phyloP scores from a whole-genome alignment of 2,888 invertebrate genomes.

The Geophilus truncorum region DNA sequence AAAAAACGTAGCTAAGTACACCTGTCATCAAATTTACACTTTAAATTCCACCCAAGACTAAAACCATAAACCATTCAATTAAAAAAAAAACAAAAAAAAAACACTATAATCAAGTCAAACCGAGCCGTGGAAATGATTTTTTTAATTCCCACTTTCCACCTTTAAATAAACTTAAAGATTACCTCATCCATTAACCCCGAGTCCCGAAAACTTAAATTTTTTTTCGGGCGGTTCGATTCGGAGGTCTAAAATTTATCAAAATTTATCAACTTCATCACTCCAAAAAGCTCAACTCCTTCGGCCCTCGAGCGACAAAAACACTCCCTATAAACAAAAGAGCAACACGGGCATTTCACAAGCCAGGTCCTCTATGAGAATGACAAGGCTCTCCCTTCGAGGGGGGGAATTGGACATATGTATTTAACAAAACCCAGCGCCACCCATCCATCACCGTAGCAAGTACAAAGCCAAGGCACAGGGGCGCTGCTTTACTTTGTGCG shows the following conservation, averaged over 20 bases:
- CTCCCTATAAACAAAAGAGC: conserved; percentile 25
- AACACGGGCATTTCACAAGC: conserved; percentile 22
- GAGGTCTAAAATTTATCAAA: background rate
- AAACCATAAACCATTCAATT: background rate
- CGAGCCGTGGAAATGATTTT: background rate
- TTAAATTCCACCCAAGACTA: background rate
- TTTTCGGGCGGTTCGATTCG: background rate
- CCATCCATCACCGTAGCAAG: conserved; percentile 13
- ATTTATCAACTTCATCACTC: conserved; percentile 17
- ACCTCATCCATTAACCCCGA: background rate
- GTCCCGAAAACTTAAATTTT: background rate
- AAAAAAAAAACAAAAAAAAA: background rate
- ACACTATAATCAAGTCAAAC: background rate
- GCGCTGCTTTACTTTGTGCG: conserved; percentile 21
- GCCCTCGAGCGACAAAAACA: conserved; percentile 1
- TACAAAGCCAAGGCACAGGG: conserved; percentile 25
- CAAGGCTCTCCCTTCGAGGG: conserved; percentile 5
- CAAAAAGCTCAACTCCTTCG: background rate
- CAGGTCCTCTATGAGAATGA: conserved; percentile 2
- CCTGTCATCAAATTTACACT: background rate
- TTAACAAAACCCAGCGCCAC: conserved; percentile 25
- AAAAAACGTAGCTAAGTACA: background rate
- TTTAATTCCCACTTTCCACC: too few species aligned
- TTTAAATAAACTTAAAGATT: background rate
- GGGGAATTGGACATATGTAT: conserved; percentile 25